These are phyloP conservation scores for Chrysopa pallens DNA, from an alignment of 1,140 invertebrate species.

Conservation along the genomic window DNA sequence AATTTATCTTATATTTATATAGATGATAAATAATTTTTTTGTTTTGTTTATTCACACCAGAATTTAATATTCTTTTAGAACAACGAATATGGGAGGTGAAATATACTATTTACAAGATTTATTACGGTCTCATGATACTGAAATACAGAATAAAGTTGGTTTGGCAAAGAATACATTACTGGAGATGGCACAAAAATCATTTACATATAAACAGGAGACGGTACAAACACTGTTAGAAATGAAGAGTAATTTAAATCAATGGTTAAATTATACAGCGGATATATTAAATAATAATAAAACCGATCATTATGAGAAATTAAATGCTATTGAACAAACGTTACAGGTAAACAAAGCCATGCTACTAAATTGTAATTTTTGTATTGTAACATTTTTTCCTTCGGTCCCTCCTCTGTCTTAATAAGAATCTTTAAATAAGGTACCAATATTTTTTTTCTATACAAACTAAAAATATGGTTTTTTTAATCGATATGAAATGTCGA, in stretches of 20 bases:
- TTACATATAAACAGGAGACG: conserved; percentile 3
- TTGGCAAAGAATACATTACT: conserved; percentile 8
- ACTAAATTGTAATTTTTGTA: no score
- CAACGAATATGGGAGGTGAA: neutral
- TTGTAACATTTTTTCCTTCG: no score
- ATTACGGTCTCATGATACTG: neutral
- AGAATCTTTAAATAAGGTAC: no score
- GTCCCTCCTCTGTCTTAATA: no score
- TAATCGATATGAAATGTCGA: no score
- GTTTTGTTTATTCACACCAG: neutral
- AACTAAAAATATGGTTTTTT: no score
- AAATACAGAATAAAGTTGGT: neutral
- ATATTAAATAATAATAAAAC: neutral
- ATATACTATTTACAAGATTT: neutral
- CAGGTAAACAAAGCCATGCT: no score
- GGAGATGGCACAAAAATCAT: conserved; percentile 10
- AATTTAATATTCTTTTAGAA: neutral
- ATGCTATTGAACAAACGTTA: conserved; percentile 4
- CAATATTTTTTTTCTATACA: no score
- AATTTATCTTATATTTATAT: neutral
- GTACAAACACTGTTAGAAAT: neutral
- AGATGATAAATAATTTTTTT: neutral
- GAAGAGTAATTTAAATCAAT: neutral
- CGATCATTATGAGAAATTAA: conserved; percentile 3
- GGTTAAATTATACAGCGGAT: neutral